Conservation (phyloP, 1,140 invertebrate genomes). For the Cydia amplana region DNA sequence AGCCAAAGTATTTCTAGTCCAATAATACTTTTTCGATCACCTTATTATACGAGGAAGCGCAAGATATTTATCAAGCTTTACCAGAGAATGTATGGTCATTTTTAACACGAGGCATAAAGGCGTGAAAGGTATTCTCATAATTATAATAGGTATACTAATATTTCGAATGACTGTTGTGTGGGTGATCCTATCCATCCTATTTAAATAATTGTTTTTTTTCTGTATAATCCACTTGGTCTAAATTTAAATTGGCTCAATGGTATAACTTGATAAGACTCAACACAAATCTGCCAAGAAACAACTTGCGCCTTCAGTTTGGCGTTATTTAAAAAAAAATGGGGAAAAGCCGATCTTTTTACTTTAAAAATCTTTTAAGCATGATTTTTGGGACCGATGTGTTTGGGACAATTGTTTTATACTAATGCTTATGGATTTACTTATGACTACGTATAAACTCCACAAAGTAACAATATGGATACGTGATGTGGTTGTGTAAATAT, state of each 20-base stretch:
- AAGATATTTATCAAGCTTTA: slow-evolving; percentile 14
- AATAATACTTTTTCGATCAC: neutral
- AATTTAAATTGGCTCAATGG: too few relatives aligned
- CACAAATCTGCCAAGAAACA: too few relatives aligned
- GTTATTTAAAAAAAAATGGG: too few relatives aligned
- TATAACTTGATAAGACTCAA: too few relatives aligned
- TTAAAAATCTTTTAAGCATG: too few relatives aligned
- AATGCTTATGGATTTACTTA: slow-evolving; percentile 37
- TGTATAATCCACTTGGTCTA: too few relatives aligned
- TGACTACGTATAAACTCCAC: slow-evolving; percentile 38
- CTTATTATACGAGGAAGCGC: neutral
- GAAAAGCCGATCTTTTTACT: too few relatives aligned
- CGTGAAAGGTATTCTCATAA: neutral
- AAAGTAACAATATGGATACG: slow-evolving; percentile 36
- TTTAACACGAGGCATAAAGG: neutral
- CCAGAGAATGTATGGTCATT: neutral
- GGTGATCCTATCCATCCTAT: neutral
- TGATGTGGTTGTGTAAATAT: slow-evolving; percentile 66
- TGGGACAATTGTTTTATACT: neutral
- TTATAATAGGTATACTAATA: neutral
- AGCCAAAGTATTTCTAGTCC: slow-evolving; percentile 7
- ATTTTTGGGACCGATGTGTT: neutral
- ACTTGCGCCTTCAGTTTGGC: too few relatives aligned
- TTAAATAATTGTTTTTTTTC: neutral
- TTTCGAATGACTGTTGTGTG: neutral